Percentiles rank a stretch among this genome's conserved stretches.
Evolutionary conservation across 2,797 vertebrate species (phyloP).

Genomic region (Bufotes viridis): DNA sequence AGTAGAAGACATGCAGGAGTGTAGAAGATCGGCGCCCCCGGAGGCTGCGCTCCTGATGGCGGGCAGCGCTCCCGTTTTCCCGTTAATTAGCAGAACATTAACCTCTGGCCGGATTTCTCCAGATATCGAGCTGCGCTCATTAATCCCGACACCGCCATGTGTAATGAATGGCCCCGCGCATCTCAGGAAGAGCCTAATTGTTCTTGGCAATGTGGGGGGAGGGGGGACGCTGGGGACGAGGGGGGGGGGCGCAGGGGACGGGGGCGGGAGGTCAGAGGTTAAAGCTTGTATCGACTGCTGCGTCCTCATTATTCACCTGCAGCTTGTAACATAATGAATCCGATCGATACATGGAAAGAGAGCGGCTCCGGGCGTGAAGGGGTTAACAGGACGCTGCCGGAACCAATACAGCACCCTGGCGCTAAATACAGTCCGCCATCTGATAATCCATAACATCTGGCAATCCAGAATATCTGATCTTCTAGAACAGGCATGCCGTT

Average conservation of each 20-base stretch:
- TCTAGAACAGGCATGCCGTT: too few relatives aligned
- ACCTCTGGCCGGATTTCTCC: conserved; percentile 71
- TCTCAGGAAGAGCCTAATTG: conserved; percentile 65
- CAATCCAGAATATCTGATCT: too few relatives aligned
- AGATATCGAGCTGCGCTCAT: conserved; percentile 70
- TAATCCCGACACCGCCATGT: conserved; percentile 68
- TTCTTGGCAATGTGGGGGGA: conserved; percentile 26
- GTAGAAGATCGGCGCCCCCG: too few relatives aligned
- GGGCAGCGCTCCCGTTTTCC: conserved; percentile 28
- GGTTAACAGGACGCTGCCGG: background rate
- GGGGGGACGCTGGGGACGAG: background rate
- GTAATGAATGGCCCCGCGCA: conserved; percentile 64
- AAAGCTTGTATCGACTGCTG: conserved; percentile 70
- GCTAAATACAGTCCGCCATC: too few relatives aligned
- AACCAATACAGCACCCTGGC: too few relatives aligned
- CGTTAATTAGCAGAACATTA: conserved; percentile 72
- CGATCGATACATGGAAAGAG: conserved; percentile 41
- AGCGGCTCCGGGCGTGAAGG: background rate
- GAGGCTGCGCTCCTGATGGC: too few relatives aligned
- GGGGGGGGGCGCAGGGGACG: too few relatives aligned
- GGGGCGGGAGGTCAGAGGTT: conserved; percentile 67
- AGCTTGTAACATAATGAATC: conserved; percentile 67
- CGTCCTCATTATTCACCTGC: conserved; percentile 61
- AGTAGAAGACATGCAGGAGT: too few relatives aligned
- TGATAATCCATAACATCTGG: too few relatives aligned